Base-by-base conservation (phyloP, 37 sponge, comb jelly and placozoan genomes). In the Chondrosia reniformis region DNA sequence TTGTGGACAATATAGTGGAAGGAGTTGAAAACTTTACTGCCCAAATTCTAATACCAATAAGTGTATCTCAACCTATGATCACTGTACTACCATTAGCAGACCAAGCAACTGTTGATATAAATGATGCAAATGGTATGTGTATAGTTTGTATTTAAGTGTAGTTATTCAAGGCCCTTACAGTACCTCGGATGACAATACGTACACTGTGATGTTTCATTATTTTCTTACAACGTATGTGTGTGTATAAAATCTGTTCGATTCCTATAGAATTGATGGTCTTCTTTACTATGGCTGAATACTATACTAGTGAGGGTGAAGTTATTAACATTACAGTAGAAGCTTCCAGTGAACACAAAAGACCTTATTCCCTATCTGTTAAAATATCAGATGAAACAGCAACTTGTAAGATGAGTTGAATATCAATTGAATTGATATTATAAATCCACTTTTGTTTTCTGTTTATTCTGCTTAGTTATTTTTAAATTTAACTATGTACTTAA, bases 1-100 rank as follows among this genome's bases (percentile, higher is more conserved):
- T 40, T 25, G 22, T 13, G 1, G 72, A 69, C 41, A 39, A n/a
- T 1, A 13, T 69, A 24, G 43, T 40, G 19, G 72, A 69, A 39
- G 72, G 72, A 40, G n/a, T 44, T 9, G 72, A 69, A 24, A 40
- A 40, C 42, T 69, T 69, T 44, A 40, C 43, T 38, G 72, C 72
- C 21, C 8, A 25, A 1, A 69, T 69, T 40, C 19, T 40, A 1
- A 10, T 28, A n/a, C 66, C 66, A 28, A 4, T 64, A 19, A 28
- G 32, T 19, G 3, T 44, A 22, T 21, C 43, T 1, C 22, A 21
- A 17, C 2, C 2, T 10, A 17, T 69, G 24, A n/a, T 10, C 9
- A 34, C 41, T 69, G 72, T 41, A n/a, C 1, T 0, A 13, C 72
- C 72, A 0, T n/a, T n/a, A n/a, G n/a, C n/a, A n/a, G 25, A 39